These are phyloP conservation scores for Sinelater perroti DNA, from an alignment of 2,888 invertebrate genomes.

Conservation along the genomic window DNA sequence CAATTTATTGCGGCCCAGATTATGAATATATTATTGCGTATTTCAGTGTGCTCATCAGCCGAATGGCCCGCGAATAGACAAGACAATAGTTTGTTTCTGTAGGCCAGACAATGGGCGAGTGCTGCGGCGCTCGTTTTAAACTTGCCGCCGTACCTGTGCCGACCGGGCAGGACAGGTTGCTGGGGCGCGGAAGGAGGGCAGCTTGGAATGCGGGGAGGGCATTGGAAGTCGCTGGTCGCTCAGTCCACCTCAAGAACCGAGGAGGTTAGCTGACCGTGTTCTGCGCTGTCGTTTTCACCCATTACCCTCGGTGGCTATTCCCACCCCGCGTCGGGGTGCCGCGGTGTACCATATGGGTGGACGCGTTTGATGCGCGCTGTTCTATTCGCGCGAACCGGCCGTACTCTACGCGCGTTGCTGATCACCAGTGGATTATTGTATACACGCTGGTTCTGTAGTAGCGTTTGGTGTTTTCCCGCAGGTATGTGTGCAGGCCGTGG, in stretches of 20 bases:
- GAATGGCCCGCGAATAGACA: constrained; percentile 57
- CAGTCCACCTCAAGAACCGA: constrained; percentile 58
- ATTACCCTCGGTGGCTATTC: constrained; percentile 23
- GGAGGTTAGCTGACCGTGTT: constrained; percentile 45
- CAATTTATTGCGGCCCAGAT: constrained; percentile 50
- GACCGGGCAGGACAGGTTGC: constrained; percentile 53
- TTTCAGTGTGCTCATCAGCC: constrained; percentile 53
- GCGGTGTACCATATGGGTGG: constrained; percentile 12
- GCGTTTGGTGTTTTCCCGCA: constrained; percentile 48
- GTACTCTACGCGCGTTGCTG: constrained; percentile 16
- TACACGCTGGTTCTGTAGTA: constrained; percentile 47
- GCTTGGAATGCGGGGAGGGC: constrained; percentile 61
- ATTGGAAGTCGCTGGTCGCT: constrained; percentile 55
- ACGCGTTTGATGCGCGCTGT: constrained; percentile 6
- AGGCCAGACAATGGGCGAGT: constrained; percentile 55
- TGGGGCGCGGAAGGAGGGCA: constrained; percentile 57
- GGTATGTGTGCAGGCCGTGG: constrained; percentile 45
- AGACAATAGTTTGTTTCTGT: constrained; percentile 59
- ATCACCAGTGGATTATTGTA: constrained; percentile 35
- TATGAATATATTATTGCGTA: constrained; percentile 57
- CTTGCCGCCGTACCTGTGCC: constrained; percentile 54
- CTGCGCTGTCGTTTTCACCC: constrained; percentile 20
- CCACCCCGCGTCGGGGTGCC: constrained; percentile 24
- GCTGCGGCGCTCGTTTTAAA: constrained; percentile 50
- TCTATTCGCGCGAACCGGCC: constrained; percentile 14